A percentile compares a stretch with the other conserved stretches of the same genome.
Conservation (phyloP, 1,140 invertebrate genomes). For the Coelopa frigida region DNA sequence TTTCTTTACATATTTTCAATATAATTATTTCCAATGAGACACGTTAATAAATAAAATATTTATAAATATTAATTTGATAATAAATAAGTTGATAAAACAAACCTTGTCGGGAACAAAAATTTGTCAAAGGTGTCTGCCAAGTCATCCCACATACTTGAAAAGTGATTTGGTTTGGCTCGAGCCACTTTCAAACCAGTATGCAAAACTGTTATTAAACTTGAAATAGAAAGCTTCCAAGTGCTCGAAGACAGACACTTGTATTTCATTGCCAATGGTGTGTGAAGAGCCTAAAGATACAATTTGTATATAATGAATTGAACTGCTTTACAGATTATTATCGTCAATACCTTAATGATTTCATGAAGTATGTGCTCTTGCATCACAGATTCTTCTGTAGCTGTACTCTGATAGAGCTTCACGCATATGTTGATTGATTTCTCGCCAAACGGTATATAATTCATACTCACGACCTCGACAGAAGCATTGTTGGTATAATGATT, state of each 20-base stretch:
- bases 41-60: neutral
- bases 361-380: conserved; percentile 70
- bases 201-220: conserved; percentile 70
- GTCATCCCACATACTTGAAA: conserved; percentile 73
- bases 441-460: conserved; percentile 84
- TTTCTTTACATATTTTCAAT: no score
- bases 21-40: neutral
- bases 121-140: conserved; percentile 80
- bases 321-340: neutral
- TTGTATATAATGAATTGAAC: conserved; percentile 1
- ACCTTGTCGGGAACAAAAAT: conserved; percentile 81
- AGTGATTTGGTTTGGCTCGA: conserved; percentile 63
- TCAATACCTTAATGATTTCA: conserved; percentile 55
- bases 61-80: neutral
- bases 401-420: conserved; percentile 74
- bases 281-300: conserved; percentile 48
- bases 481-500: conserved; percentile 39
- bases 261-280: conserved; percentile 71
- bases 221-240: conserved; percentile 82
- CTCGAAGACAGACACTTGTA: conserved; percentile 73
- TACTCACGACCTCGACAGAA: conserved; percentile 66
- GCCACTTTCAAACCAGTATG: conserved; percentile 81
- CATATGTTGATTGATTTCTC: conserved; percentile 76
- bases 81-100: neutral
- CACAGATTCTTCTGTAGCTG: conserved; percentile 64